These are phyloP conservation scores for Clostera curtula DNA, from an alignment of 2,888 invertebrate species.

Conservation along the genomic window DNA sequence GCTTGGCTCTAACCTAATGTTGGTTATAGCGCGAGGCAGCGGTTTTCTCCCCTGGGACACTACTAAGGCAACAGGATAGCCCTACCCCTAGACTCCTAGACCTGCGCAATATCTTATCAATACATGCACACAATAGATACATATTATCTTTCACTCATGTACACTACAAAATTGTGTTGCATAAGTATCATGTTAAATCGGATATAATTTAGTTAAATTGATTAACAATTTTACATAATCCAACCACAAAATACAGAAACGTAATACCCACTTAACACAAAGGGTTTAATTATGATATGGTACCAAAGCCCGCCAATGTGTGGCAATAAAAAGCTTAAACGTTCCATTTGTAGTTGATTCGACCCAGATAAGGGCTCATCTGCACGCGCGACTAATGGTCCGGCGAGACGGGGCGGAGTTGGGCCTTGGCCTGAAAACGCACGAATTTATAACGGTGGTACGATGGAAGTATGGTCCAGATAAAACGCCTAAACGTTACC, in stretches of 20 bases:
- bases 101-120: no score
- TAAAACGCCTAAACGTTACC: conserved; percentile 12
- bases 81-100: no score
- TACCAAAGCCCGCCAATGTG: conserved; percentile 7
- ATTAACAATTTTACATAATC: neutral
- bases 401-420: conserved; percentile 42
- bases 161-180: no score
- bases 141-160: no score
- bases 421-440: conserved; percentile 38
- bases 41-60: no score
- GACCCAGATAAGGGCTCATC: conserved; percentile 40
- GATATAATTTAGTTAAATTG: no score
- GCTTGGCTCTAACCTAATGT: no score
- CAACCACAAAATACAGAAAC: neutral
- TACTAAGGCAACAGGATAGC: no score
- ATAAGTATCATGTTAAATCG: no score
- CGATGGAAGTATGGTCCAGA: conserved; percentile 10
- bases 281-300: conserved; percentile 3
- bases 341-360: conserved; percentile 13
- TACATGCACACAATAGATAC: no score
- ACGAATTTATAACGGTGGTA: conserved; percentile 14
- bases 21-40: no score
- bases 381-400: conserved; percentile 26
- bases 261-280: conserved; percentile 4
- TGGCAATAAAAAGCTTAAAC: conserved; percentile 14